Evolutionary conservation across 2,113 vertebrate species (phyloP).

Genomic region (Ictalurus punctatus): DNA sequence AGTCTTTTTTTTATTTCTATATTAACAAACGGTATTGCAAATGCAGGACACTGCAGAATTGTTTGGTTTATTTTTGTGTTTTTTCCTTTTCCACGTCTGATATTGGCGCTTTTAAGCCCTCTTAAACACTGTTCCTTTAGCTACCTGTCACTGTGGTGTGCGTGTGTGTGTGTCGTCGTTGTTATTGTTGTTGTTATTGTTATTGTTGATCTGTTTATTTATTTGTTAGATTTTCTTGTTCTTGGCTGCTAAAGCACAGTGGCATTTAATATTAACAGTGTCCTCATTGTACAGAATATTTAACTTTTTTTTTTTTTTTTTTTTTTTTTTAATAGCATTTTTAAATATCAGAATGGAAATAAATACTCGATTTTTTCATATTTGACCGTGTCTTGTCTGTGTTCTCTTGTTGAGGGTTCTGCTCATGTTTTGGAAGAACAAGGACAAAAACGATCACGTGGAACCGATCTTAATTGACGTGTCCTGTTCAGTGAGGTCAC

Average conservation of each 20-base stretch:
- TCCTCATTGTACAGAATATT: slow-evolving; percentile 11
- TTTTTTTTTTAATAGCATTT: background rate
- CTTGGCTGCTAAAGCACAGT: background rate
- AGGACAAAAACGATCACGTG: background rate
- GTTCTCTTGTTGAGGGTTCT: background rate
- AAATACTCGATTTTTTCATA: background rate
- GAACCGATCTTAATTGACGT: background rate
- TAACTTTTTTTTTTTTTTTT: background rate
- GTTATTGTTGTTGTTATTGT: background rate
- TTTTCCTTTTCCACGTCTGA: background rate
- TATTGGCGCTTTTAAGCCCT: slow-evolving; percentile 18
- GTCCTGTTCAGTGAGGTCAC: background rate
- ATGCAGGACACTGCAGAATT: background rate
- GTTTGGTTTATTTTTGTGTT: background rate
- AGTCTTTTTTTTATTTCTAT: slow-evolving; percentile 4
- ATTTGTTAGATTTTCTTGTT: background rate
- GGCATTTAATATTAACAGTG: slow-evolving; percentile 11
- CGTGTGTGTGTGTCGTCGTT: background rate
- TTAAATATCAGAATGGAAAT: slow-evolving; percentile 22
- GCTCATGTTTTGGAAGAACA: background rate
- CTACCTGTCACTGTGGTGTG: slow-evolving; percentile 8
- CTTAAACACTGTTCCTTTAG: slow-evolving; percentile 24
- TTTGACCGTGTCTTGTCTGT: background rate
- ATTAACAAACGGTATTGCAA: background rate
- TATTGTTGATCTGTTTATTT: background rate